phyloP scores from a whole-genome alignment of 2,113 vertebrate genomes.

The Emydocephalus ijimae region DNA sequence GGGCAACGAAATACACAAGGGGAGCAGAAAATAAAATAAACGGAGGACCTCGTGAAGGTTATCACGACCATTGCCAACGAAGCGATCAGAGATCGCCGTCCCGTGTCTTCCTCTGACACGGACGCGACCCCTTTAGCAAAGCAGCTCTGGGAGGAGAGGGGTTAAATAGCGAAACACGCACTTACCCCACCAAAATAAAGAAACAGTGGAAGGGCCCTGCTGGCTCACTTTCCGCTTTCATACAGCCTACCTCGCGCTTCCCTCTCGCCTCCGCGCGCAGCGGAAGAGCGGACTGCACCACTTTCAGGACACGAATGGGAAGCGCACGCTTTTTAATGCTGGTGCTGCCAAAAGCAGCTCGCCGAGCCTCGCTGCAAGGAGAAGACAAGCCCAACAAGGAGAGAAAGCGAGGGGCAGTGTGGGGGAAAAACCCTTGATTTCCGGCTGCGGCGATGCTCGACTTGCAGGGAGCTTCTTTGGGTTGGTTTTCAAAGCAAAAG shows the following conservation, averaged over 20 bases:
- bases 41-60: neutral
- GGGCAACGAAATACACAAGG: neutral
- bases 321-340: neutral
- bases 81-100: neutral
- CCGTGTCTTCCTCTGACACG: neutral
- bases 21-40: neutral
- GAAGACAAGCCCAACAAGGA: neutral
- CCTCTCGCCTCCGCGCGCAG: neutral
- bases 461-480: neutral
- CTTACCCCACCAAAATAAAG: neutral
- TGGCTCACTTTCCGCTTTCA: neutral
- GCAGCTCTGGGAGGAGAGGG: neutral
- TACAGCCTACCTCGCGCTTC: neutral
- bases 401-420: too few species aligned
- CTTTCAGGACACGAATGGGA: neutral
- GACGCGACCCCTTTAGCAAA: neutral
- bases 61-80: neutral
- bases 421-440: neutral
- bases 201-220: neutral
- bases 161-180: neutral
- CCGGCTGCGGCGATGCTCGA: neutral
- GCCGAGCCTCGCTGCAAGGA: neutral
- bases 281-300: neutral
- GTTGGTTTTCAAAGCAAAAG: neutral
- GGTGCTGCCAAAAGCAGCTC: neutral